Conservation (phyloP, 2,797 vertebrate genomes). For the Fistularia tabacaria region DNA sequence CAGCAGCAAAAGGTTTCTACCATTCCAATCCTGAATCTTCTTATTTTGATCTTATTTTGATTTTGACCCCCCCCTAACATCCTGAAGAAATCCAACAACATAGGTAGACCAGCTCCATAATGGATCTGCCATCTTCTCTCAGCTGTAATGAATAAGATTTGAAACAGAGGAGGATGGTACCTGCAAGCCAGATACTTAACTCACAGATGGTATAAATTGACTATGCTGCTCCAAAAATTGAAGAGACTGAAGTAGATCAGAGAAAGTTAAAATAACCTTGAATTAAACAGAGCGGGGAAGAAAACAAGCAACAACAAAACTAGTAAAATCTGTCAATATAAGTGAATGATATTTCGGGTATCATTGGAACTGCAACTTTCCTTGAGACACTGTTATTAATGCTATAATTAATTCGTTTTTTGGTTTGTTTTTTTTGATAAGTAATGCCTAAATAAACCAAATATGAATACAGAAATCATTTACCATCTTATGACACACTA, state of each 20-base stretch:
- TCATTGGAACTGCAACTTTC: constrained; percentile 11
- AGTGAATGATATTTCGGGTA: constrained; percentile 38
- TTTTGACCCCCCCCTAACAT: constrained; percentile 52
- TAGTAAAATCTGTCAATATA: constrained; percentile 50
- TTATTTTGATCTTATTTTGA: too few relatives aligned
- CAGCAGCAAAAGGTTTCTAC: too few relatives aligned
- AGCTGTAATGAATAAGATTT: constrained; percentile 76
- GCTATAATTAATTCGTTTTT: constrained; percentile 10
- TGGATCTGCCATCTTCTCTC: constrained; percentile 72
- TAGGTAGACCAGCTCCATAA: constrained; percentile 66
- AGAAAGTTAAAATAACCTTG: constrained; percentile 73
- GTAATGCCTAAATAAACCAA: constrained; percentile 19
- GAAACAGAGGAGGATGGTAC: constrained; percentile 76
- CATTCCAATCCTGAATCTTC: too few relatives aligned
- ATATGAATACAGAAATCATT: constrained; percentile 64
- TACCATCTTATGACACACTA: constrained; percentile 52
- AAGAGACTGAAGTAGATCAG: constrained; percentile 66
- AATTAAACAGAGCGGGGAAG: constrained; percentile 49
- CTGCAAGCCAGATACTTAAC: constrained; percentile 73
- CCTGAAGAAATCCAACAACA: constrained; percentile 70
- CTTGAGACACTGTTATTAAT: constrained; percentile 19
- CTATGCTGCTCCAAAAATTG: constrained; percentile 63
- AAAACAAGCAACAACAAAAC: constrained; percentile 34
- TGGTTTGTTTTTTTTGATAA: constrained; percentile 6
- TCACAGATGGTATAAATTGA: constrained; percentile 73